These are phyloP conservation scores for Nesoenas mayeri DNA, from an alignment of 2,113 vertebrate species.

Conservation along the genomic window DNA sequence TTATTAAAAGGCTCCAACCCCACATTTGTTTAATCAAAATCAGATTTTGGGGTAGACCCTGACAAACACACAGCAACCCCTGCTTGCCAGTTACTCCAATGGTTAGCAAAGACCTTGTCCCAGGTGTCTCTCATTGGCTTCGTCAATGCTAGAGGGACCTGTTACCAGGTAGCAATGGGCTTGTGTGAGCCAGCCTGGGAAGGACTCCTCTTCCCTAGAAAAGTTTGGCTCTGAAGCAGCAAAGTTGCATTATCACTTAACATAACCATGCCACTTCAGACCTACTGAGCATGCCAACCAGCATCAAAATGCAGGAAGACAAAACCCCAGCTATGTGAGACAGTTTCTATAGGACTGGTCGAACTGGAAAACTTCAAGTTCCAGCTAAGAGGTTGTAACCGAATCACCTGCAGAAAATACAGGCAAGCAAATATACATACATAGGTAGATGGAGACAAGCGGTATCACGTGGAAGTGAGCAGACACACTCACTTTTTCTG, in stretches of 20 bases:
- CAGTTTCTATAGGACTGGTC: not conserved
- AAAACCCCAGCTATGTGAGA: not conserved
- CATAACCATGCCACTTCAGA: not conserved
- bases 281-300: not conserved
- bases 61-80: not conserved
- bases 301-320: not conserved
- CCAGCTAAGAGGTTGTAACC: accelerated
- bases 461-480: not conserved
- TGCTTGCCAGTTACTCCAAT: not conserved
- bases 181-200: not conserved
- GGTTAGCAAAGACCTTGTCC: not conserved
- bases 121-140: not conserved
- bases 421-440: not conserved
- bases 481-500: not conserved
- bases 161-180: not conserved
- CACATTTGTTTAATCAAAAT: not conserved
- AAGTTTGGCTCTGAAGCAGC: not conserved
- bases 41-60: not conserved
- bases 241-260: not conserved
- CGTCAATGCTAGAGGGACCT: not conserved
- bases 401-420: not conserved
- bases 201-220: not conserved
- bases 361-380: not conserved
- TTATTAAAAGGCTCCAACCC: not conserved
- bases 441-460: not conserved